These are phyloP conservation scores for Scyliorhinus canicula DNA, from an alignment of 2,797 vertebrate species.

Conservation along the genomic window DNA sequence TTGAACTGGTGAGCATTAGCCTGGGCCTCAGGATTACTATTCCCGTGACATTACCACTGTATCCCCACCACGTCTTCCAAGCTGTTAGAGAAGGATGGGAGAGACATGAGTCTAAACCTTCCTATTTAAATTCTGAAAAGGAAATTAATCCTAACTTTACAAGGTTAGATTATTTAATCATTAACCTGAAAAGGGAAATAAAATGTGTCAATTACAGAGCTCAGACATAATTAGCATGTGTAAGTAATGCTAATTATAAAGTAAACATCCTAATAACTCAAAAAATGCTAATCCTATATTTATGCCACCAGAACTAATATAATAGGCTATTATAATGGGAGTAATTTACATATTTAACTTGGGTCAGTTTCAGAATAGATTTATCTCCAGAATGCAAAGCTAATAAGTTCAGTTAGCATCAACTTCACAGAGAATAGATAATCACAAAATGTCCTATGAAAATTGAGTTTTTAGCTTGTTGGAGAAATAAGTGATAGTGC, in stretches of 20 bases:
- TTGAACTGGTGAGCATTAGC: too few relatives aligned
- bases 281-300: constrained; percentile 11
- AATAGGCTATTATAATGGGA: background rate
- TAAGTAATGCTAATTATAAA: constrained; percentile 28
- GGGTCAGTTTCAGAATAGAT: background rate
- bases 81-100: background rate
- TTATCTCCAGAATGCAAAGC: background rate
- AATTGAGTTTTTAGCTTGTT: background rate
- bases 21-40: too few relatives aligned
- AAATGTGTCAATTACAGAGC: background rate
- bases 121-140: background rate
- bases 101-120: background rate
- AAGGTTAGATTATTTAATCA: background rate
- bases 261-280: constrained; percentile 24
- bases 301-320: background rate
- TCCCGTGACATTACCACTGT: too few relatives aligned
- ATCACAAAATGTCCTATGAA: background rate
- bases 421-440: background rate
- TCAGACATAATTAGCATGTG: constrained; percentile 4
- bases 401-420: background rate
- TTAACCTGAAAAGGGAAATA: background rate
- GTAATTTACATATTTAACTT: constrained; percentile 27
- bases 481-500: background rate
- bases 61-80: too few relatives aligned
- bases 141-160: background rate